Evolutionary conservation across 92 coral and sea anemone species (phyloP), one percentile per base, ranked within the genome.

Genomic region (Pocillopora grandis): DNA sequence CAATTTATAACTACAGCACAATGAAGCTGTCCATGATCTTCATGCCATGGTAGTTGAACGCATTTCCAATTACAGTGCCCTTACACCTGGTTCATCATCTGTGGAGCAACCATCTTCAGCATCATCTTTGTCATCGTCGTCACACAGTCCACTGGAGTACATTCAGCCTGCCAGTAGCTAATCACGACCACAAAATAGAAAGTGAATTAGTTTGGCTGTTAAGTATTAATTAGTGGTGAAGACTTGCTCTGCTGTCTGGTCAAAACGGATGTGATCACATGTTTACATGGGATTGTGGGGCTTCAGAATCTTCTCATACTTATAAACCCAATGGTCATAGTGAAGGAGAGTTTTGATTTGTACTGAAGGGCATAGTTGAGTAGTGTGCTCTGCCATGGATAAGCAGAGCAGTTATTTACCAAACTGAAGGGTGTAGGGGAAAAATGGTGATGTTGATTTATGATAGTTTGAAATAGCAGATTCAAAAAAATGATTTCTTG

Each of bases 101-200:
- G 89, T 92, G 74, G 99, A 97, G 58, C 99, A 97, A 79, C 91
- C 96, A 76, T 83, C 98, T n/a, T 95, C 98, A 19, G 94, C 87
- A 36, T 91, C 98, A 13, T 95, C 99, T 0, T 88, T 90, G 35
- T 92, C 93, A 14, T 93, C 98, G 16, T 92, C 98, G 3, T 95
- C 99, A 62, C 97, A 92, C 71, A 92, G 98, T 79, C 95, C 93
- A 0, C 81, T 92, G 16, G 98, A 94, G 77, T 94, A 89, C 86
- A 92, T 90, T 69, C 93, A 88, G 62, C 95, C 95, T 42, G 92
- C 90, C 21, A 92, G 93, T 74, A 66, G 86, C 18, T 85, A 69
- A 55, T 59, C 84, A 48, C 66, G 42, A 62, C 55, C 56, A 57
- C 56, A 7, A 14, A n/a, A 14, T 27, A 11, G 31, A 27, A 19